phyloP scores from a whole-genome alignment of 92 coral and sea anemone species.

The Palythoa grandis region DNA sequence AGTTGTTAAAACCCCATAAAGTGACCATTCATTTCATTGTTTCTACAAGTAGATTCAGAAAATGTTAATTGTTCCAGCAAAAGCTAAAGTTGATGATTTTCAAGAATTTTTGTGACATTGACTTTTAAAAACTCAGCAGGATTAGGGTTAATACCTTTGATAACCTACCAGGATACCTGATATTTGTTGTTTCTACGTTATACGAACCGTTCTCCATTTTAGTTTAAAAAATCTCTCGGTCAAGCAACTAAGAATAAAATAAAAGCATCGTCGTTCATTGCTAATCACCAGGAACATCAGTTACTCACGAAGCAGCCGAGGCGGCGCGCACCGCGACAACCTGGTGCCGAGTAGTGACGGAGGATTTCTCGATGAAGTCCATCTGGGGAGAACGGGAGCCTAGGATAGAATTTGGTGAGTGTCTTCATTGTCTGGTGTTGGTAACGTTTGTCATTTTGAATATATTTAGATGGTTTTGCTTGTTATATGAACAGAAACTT shows the following conservation, averaged over 20 bases:
- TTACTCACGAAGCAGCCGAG: slow-evolving; percentile 7
- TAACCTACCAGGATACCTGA: too few relatives aligned
- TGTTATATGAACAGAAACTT: background rate
- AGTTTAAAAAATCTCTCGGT: background rate
- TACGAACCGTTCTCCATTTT: too few relatives aligned
- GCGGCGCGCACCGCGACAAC: slow-evolving; percentile 27
- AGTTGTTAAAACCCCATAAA: too few relatives aligned
- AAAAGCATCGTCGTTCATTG: background rate
- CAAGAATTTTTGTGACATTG: too few relatives aligned
- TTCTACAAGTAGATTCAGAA: too few relatives aligned
- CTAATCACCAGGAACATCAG: slow-evolving; percentile 31
- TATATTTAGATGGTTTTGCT: background rate
- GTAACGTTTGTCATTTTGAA: background rate
- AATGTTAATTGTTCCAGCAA: too few relatives aligned
- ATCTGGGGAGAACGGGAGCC: slow-evolving; percentile 39
- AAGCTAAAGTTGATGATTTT: too few relatives aligned
- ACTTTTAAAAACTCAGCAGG: too few relatives aligned
- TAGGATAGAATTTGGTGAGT: slow-evolving; percentile 38
- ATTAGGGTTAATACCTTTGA: too few relatives aligned
- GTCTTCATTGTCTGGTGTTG: background rate
- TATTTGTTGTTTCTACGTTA: too few relatives aligned
- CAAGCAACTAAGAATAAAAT: background rate
- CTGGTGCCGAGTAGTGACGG: slow-evolving; percentile 48
- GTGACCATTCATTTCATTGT: too few relatives aligned
- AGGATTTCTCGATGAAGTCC: slow-evolving; percentile 39